A percentile compares a stretch with the other conserved stretches of the same genome.
These are phyloP conservation scores for Eolophus roseicapilla DNA, from an alignment of 2,113 vertebrate genomes.

Conservation along the genomic window DNA sequence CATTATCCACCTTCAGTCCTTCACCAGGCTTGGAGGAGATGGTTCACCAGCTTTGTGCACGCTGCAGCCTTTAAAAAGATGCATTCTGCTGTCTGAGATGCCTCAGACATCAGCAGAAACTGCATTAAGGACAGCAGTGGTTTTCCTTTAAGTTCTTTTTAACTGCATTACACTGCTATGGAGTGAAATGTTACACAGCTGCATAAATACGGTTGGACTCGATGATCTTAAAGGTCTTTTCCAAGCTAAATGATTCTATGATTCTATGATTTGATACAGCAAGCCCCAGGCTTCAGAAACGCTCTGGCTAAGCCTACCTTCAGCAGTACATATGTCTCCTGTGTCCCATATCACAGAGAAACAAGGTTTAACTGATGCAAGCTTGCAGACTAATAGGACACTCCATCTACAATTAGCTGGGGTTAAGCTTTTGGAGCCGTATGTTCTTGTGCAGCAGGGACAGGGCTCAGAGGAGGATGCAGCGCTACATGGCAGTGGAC, in stretches of 20 bases:
- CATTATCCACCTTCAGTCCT: background rate
- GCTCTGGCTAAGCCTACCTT: background rate
- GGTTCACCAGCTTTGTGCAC: background rate
- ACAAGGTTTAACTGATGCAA: background rate
- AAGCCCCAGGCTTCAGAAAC: constrained; percentile 1
- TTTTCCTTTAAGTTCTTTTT: background rate
- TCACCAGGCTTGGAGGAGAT: background rate
- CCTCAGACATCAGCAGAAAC: background rate
- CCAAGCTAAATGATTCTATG: background rate
- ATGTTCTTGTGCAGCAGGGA: background rate
- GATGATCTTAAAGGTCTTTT: background rate
- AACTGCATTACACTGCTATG: background rate
- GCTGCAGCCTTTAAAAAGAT: background rate
- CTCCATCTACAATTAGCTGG: background rate
- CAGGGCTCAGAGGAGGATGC: background rate
- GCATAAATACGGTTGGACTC: background rate
- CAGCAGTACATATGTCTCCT: background rate
- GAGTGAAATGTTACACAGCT: background rate
- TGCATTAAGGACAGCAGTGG: background rate
- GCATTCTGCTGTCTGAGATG: background rate
- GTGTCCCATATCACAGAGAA: background rate
- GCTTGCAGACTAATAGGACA: background rate
- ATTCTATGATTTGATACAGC: background rate
- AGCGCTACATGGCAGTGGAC: background rate
- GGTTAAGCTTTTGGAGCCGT: background rate